Conservation (phyloP, 92 coral and sea anemone species). For the Paramuricea clavata region DNA sequence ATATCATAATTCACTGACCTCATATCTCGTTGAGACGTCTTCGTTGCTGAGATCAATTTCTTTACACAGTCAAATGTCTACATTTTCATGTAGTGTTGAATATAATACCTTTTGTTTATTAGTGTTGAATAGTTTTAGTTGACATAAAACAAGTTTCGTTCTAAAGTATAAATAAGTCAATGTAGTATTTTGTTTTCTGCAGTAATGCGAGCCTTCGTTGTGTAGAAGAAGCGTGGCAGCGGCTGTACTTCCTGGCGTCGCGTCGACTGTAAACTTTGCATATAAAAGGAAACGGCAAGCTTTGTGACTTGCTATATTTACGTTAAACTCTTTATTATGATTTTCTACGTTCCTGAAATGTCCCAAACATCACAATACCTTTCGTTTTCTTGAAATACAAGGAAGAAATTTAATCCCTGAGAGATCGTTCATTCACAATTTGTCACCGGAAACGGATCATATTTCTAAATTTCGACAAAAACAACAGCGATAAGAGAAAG, state of each 20-base stretch:
- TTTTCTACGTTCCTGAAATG: conserved; percentile 20
- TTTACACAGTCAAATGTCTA: not conserved
- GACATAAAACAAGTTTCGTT: no score
- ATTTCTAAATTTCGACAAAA: conserved; percentile 49
- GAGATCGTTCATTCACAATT: conserved; percentile 32
- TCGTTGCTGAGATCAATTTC: not conserved
- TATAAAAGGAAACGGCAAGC: conserved; percentile 58
- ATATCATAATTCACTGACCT: not conserved
- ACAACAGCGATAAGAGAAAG: conserved; percentile 55
- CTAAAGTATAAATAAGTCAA: no score
- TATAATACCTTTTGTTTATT: no score
- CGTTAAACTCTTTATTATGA: conserved; percentile 26
- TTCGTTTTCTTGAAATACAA: not conserved
- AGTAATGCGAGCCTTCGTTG: conserved; percentile 34
- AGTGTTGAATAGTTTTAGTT: no score
- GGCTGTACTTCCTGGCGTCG: conserved; percentile 54
- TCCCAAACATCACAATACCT: conserved; percentile 13
- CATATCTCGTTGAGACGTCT: not conserved
- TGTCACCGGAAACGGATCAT: conserved; percentile 49
- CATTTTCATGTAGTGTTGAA: not conserved
- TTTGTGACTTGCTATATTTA: conserved; percentile 40
- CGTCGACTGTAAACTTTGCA: conserved; percentile 46
- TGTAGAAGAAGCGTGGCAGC: conserved; percentile 6
- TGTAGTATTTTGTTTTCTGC: not conserved
- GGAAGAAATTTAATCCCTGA: not conserved